A percentile compares a stretch with the other conserved stretches of the same genome.
Evolutionary conservation across 2,113 vertebrate species (phyloP).

Genomic region (Pterophyllum scalare): DNA sequence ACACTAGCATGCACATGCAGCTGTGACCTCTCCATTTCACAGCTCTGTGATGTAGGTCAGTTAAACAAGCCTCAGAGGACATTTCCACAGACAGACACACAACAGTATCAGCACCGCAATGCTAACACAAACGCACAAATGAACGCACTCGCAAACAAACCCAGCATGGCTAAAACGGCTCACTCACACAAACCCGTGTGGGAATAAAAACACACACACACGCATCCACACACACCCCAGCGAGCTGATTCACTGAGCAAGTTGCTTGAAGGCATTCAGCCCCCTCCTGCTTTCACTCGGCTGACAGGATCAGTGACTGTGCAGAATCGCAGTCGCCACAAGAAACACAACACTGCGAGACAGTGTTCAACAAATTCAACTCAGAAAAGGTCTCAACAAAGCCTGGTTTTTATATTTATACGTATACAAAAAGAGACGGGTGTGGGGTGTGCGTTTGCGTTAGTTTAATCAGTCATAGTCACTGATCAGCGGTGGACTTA

Average conservation of each 20-base stretch:
- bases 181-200: not conserved
- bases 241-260: slow-evolving; percentile 37
- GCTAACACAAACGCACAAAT: not conserved
- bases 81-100: not conserved
- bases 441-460: not conserved
- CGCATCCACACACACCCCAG: slow-evolving; percentile 11
- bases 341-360: not conserved
- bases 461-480: not conserved
- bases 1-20: slow-evolving; percentile 13
- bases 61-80: not conserved
- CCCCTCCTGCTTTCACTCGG: not conserved
- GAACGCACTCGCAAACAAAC: not conserved
- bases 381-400: not conserved
- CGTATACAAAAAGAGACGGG: not conserved
- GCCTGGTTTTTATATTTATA: not conserved
- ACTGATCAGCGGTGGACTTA: not conserved
- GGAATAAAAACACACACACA: not conserved
- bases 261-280: slow-evolving; percentile 19
- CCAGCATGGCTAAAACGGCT: not conserved
- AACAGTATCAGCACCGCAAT: not conserved
- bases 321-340: not conserved
- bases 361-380: not conserved
- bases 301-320: slow-evolving; percentile 18
- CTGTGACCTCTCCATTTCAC: slow-evolving; percentile 32
- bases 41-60: slow-evolving; percentile 22